Evolutionary conservation across 2,888 invertebrate genomes (phyloP).

Genomic region (Venusia cambrica): DNA sequence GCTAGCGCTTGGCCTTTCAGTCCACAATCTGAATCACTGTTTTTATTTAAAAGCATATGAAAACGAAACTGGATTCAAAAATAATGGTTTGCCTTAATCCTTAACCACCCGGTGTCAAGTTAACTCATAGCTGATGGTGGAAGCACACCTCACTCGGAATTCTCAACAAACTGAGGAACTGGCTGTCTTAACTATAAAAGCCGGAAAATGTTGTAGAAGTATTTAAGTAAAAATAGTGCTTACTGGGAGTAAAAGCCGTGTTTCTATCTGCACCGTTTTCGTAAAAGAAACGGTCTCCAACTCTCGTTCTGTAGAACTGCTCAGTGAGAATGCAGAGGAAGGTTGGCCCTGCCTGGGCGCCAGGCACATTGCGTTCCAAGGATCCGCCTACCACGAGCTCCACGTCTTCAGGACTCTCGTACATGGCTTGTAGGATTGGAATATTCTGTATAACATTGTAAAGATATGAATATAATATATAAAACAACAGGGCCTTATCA

Average conservation of each 20-base stretch:
- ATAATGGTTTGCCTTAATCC: too few species aligned
- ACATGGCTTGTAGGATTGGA: slow-evolving; percentile 82
- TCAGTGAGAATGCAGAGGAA: slow-evolving; percentile 93
- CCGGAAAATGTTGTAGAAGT: slow-evolving; percentile 11
- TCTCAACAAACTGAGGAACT: too few species aligned
- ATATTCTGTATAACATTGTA: slow-evolving; percentile 77
- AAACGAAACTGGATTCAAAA: too few species aligned
- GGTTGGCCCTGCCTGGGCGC: slow-evolving; percentile 91
- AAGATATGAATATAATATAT: too few species aligned
- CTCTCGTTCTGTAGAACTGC: slow-evolving; percentile 92
- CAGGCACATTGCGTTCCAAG: slow-evolving; percentile 87
- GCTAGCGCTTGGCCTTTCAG: too few species aligned
- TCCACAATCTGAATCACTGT: too few species aligned
- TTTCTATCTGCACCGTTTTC: slow-evolving; percentile 83
- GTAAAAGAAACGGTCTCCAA: slow-evolving; percentile 93
- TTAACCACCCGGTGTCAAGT: too few species aligned
- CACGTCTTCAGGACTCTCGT: slow-evolving; percentile 89
- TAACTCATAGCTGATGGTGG: too few species aligned
- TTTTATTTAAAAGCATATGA: too few species aligned
- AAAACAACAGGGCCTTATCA: too few species aligned
- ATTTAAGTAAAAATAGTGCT: slow-evolving; percentile 31
- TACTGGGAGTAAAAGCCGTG: slow-evolving; percentile 84
- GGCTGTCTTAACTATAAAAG: too few species aligned
- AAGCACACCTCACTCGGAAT: too few species aligned
- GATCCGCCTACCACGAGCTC: slow-evolving; percentile 93